Evolutionary conservation across 2,113 vertebrate genomes (phyloP).

Genomic region (Aptenodytes forsteri): DNA sequence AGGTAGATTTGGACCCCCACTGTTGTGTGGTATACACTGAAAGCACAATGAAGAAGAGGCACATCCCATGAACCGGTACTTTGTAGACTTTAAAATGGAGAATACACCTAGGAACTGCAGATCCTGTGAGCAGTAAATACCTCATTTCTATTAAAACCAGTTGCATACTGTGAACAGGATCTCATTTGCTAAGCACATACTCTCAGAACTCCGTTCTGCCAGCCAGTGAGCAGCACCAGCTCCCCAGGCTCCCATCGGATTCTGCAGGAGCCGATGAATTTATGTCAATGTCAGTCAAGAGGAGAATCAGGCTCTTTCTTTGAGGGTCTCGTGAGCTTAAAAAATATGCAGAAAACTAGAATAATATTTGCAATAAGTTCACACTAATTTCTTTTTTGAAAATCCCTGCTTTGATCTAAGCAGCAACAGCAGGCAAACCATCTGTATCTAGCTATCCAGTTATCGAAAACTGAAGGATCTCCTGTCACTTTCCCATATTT

Average conservation of each 20-base stretch:
- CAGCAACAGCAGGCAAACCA: background rate
- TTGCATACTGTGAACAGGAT: background rate
- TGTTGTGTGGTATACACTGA: background rate
- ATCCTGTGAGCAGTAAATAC: background rate
- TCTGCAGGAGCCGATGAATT: background rate
- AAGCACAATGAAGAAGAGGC: background rate
- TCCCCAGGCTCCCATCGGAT: rapidly evolving
- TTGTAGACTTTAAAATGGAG: background rate
- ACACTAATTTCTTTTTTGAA: background rate
- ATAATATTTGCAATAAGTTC: background rate
- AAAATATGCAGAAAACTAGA: background rate
- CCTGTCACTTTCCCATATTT: background rate
- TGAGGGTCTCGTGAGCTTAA: background rate
- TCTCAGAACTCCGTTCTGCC: background rate
- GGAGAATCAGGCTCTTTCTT: background rate
- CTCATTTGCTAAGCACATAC: background rate
- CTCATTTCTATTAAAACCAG: background rate
- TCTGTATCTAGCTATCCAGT: background rate
- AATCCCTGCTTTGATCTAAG: background rate
- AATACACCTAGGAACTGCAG: background rate
- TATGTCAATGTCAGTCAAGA: background rate
- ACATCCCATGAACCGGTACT: background rate
- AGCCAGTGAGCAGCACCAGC: background rate
- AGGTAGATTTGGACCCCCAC: background rate
- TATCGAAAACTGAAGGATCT: background rate